These are phyloP conservation scores for Polypedilum pembai DNA, from an alignment of 1,140 invertebrate species.

Conservation along the genomic window DNA sequence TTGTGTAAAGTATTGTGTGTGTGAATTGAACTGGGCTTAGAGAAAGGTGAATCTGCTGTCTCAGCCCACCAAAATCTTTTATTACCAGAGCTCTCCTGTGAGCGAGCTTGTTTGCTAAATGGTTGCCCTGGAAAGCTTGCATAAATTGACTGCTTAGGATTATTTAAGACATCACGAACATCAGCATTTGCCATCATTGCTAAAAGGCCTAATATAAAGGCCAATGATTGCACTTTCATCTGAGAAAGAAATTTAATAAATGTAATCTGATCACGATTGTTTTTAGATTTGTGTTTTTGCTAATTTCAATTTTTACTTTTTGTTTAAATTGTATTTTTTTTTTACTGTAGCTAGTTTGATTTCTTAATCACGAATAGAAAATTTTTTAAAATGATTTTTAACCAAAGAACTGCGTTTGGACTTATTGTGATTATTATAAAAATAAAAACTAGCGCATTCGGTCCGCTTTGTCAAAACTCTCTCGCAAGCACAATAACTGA, in stretches of 20 bases:
- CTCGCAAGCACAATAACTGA: no score
- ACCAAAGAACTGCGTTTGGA: no score
- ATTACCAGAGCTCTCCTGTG: neutral
- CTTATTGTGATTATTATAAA: no score
- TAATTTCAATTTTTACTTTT: no score
- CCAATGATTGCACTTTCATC: neutral
- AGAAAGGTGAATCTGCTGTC: neutral
- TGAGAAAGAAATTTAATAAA: neutral
- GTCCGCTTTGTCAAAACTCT: no score
- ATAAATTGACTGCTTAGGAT: neutral
- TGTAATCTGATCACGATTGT: no score
- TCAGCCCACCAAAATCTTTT: neutral
- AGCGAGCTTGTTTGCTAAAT: neutral
- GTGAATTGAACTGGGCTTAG: neutral
- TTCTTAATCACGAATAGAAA: no score
- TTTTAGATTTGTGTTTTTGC: no score
- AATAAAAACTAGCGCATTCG: no score
- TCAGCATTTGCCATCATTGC: neutral
- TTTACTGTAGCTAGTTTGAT: no score
- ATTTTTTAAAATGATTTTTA: no score
- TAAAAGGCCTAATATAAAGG: neutral
- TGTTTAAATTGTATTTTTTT: no score
- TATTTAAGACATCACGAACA: conserved; percentile 13
- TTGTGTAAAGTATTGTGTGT: neutral
- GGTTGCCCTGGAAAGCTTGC: neutral